Conservation (phyloP, 2,888 invertebrate species). For the Ichneumoninae sp. region DNA sequence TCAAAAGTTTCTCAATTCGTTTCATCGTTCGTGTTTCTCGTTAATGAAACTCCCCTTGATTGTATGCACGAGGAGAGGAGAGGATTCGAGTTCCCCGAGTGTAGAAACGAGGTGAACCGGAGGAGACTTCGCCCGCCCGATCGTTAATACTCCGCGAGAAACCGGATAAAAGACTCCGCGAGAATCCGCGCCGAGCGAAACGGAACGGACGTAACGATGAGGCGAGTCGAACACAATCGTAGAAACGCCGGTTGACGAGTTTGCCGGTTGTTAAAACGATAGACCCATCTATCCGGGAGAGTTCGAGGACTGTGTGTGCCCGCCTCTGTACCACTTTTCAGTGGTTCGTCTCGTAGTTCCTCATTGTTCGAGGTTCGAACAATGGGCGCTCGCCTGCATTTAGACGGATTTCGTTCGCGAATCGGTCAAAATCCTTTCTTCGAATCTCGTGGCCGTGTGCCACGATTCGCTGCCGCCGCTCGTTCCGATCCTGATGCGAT, state of each 20-base stretch:
- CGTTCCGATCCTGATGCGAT: neutral
- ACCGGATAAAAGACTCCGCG: conserved; percentile 53
- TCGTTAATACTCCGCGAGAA: conserved; percentile 49
- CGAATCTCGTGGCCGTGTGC: conserved; percentile 69
- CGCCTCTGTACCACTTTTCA: conserved; percentile 21
- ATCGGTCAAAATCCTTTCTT: conserved; percentile 81
- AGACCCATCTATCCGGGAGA: conserved; percentile 70
- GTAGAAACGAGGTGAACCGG: conserved; percentile 7
- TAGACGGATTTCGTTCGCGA: conserved; percentile 78
- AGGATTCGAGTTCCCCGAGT: conserved; percentile 8
- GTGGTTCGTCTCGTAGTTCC: conserved; percentile 44
- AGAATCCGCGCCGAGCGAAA: conserved; percentile 16
- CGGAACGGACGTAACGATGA: conserved; percentile 8
- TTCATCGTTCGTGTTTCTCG: conserved; percentile 41
- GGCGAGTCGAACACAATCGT: conserved; percentile 32
- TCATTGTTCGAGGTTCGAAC: conserved; percentile 68
- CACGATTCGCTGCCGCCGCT: conserved; percentile 37
- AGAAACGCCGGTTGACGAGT: conserved; percentile 60
- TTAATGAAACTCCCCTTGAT: conserved; percentile 46
- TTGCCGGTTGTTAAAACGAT: conserved; percentile 77
- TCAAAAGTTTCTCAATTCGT: conserved; percentile 52
- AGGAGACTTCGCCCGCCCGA: conserved; percentile 35
- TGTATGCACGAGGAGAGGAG: conserved; percentile 41
- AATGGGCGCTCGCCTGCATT: conserved; percentile 70
- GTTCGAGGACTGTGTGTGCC: conserved; percentile 47